Evolutionary conservation across 1,140 invertebrate genomes (phyloP).

Genomic region (Danaus melanippus): DNA sequence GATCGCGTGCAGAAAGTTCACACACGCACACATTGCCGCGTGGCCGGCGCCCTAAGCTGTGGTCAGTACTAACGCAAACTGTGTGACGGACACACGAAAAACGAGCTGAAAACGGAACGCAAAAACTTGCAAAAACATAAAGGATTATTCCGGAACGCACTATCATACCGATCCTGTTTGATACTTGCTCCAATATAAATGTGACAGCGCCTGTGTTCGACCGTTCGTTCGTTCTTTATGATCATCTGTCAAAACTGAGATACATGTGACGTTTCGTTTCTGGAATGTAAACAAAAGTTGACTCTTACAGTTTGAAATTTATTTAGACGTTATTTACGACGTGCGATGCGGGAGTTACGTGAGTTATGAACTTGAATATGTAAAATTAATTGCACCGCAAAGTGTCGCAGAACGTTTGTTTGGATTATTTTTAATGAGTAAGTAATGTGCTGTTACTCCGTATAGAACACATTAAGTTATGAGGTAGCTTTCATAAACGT

Average conservation of each 20-base stretch:
- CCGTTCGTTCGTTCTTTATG: conserved; percentile 42
- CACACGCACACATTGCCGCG: conserved; percentile 61
- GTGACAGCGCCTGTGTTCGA: conserved; percentile 46
- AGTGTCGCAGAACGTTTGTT: conserved; percentile 46
- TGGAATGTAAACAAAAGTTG: conserved; percentile 69
- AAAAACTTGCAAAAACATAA: conserved; percentile 35
- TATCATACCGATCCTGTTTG: conserved; percentile 17
- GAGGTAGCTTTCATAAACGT: conserved; percentile 17
- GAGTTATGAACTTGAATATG: conserved; percentile 63
- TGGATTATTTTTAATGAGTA: conserved; percentile 66
- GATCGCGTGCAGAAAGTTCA: conserved; percentile 69
- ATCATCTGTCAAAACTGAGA: conserved; percentile 64
- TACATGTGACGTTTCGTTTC: conserved; percentile 65
- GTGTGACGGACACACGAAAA: conserved; percentile 71
- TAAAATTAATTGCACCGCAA: conserved; percentile 57
- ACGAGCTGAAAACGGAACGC: conserved; percentile 63
- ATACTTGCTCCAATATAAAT: conserved; percentile 42
- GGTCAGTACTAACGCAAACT: conserved; percentile 70
- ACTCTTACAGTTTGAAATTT: conserved; percentile 35
- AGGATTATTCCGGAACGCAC: conserved; percentile 27
- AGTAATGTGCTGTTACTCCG: conserved; percentile 44
- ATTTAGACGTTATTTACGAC: conserved; percentile 56
- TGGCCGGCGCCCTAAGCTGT: conserved; percentile 68
- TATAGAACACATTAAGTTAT: conserved; percentile 17
- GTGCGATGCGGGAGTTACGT: conserved; percentile 44